Evolutionary conservation across 2,888 invertebrate genomes (phyloP).

Genomic region (Drosophila putrida): DNA sequence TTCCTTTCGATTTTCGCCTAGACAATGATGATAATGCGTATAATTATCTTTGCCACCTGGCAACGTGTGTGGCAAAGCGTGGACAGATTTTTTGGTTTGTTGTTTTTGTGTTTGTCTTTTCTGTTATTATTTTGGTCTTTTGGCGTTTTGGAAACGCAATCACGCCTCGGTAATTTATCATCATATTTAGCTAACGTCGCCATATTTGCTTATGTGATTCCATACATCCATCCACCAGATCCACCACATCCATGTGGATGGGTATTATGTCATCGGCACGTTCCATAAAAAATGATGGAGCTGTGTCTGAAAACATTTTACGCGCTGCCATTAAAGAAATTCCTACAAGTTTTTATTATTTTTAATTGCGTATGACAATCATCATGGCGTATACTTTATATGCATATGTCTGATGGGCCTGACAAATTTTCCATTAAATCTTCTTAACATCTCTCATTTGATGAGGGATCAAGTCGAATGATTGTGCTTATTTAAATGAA

Average conservation of each 20-base stretch:
- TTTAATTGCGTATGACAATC: constrained; percentile 23
- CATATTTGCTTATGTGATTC: constrained; percentile 11
- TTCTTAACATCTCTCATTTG: not conserved
- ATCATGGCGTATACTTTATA: not conserved
- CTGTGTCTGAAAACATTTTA: constrained; percentile 36
- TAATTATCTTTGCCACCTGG: constrained; percentile 36
- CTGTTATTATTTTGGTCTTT: constrained; percentile 9
- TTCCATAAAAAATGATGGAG: constrained; percentile 36
- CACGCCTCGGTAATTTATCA: constrained; percentile 82
- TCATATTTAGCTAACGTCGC: constrained; percentile 31
- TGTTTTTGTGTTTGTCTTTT: constrained; percentile 8
- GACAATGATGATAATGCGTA: constrained; percentile 15
- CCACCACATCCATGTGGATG: constrained; percentile 12
- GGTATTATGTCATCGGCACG: constrained; percentile 53
- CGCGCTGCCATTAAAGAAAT: constrained; percentile 55
- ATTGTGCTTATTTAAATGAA: too few species aligned
- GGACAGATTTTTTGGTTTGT: constrained; percentile 20
- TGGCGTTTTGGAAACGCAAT: constrained; percentile 59
- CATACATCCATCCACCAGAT: constrained; percentile 5
- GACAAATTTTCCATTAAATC: not conserved
- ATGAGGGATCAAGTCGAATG: not conserved
- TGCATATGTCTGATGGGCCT: not conserved
- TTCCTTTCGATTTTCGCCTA: not conserved
- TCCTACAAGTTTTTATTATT: constrained; percentile 18
- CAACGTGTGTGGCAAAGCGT: constrained; percentile 54